These are phyloP conservation scores for Odontocolon sp. DNA, from an alignment of 2,888 invertebrate species.

Conservation along the genomic window DNA sequence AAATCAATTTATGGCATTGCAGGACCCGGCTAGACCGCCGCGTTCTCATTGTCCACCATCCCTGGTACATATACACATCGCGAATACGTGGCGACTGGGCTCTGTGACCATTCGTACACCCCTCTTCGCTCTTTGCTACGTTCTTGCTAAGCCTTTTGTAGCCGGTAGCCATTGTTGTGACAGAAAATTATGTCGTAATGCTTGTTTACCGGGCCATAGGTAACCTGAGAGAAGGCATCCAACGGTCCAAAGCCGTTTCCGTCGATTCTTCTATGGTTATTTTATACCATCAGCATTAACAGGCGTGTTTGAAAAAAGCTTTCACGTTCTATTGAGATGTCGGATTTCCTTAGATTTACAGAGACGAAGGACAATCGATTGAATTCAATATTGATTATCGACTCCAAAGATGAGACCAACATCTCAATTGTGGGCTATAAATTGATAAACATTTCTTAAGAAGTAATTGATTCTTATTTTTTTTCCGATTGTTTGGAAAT, in stretches of 20 bases:
- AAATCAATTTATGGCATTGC: constrained; percentile 80
- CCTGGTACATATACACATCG: constrained; percentile 39
- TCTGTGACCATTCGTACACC: constrained; percentile 5
- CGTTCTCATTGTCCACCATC: constrained; percentile 77
- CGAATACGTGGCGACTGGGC: neutral
- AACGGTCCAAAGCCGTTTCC: constrained; percentile 10
- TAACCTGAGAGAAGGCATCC: constrained; percentile 34
- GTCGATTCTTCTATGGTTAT: constrained; percentile 8
- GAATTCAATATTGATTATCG: neutral
- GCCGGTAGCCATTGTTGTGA: constrained; percentile 77
- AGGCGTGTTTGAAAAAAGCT: neutral
- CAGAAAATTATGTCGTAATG: constrained; percentile 76
- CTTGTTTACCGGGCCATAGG: constrained; percentile 67
- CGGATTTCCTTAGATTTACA: neutral
- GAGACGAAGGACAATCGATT: neutral
- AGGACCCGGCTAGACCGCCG: constrained; percentile 59
- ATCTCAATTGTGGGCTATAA: too few species aligned
- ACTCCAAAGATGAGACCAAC: too few species aligned
- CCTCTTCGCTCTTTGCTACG: constrained; percentile 67
- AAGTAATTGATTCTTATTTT: constrained; percentile 3
- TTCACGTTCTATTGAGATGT: neutral
- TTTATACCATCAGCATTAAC: constrained; percentile 1
- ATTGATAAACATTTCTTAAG: neutral
- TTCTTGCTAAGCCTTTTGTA: constrained; percentile 77
- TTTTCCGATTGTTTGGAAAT: neutral